Percentiles rank a stretch among this genome's conserved stretches.
Conservation (phyloP, 1,140 invertebrate species). For the Vanessa atalanta region DNA sequence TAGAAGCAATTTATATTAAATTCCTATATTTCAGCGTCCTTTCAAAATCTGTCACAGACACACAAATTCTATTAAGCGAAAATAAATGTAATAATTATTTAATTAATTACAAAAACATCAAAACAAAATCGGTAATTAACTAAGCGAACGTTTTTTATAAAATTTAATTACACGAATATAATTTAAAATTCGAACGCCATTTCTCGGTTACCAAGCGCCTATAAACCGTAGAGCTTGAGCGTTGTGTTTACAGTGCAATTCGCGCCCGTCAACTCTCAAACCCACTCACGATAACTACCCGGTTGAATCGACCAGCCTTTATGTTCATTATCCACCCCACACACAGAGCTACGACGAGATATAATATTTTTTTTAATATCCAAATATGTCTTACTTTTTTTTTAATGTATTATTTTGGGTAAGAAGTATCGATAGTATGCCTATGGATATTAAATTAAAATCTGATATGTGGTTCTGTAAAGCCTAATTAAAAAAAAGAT, state of each 20-base stretch:
- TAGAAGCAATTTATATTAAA: too few species aligned
- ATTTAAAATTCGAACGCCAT: background rate
- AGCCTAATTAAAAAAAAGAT: too few species aligned
- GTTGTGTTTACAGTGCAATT: slow-evolving; percentile 25
- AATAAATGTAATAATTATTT: background rate
- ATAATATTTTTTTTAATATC: background rate
- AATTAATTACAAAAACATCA: background rate
- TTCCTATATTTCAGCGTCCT: too few species aligned
- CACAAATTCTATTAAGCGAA: too few species aligned
- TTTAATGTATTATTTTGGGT: too few species aligned
- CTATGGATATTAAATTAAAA: too few species aligned
- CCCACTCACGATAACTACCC: slow-evolving; percentile 5
- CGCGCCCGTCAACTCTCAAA: slow-evolving; percentile 6
- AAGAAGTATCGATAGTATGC: too few species aligned
- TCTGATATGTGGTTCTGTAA: too few species aligned
- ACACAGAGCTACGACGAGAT: background rate
- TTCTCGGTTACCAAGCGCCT: background rate
- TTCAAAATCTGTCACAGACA: too few species aligned
- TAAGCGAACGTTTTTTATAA: background rate
- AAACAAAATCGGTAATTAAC: background rate
- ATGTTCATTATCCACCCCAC: background rate
- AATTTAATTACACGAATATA: background rate
- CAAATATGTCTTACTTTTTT: too few species aligned
- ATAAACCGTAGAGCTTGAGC: slow-evolving; percentile 2
- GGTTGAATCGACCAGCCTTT: background rate